Evolutionary conservation across 1,140 invertebrate genomes (phyloP), one percentile per base, ranked within the genome.

Genomic region (Halictus rubicundus): DNA sequence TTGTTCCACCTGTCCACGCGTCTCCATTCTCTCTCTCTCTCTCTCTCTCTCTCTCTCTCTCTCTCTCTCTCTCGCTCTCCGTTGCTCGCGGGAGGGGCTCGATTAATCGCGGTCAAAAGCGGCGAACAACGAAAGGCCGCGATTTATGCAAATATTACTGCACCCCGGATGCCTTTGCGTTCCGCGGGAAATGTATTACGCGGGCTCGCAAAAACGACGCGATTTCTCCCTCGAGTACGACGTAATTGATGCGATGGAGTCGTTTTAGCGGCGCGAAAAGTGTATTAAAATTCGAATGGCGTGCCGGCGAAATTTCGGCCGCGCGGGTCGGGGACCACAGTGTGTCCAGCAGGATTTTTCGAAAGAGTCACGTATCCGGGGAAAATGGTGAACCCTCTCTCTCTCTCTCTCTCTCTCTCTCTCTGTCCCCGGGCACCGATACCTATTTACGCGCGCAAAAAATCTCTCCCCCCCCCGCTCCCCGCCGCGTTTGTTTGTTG

Each of bases 231-330:
- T 69, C 9, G 68, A 52, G 52, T 25, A n/a, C 19, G 16, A n/a
- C 39, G 68, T 64, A 86, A 88, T 88, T 84, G 82, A 84, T 77
- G 70, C 64, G 78, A 83, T 86, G 74, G 85, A 70, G 76, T 46
- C 82, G 77, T 88, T 85, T 82, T 85, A 79, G 79, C 80, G 79
- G 71, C 9, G 54, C 75, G 81, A 82, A 83, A 87, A 88, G 77
- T 80, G 69, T 83, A 88, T 88, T 87, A 88, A 88, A 87, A 82
- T 85, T 78, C 81, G 80, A 85, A 87, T 83, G 81, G 81, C 83
- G 79, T 81, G 78, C 64, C n/a, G 46, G 39, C 21, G n/a, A 57
- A 57, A n/a, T 57, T 57, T 57, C 54, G 54, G 65, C 52, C 49
- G 14, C 46, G 16, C 2, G 42, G 10, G 10, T 9, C 9, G 42